Percentiles rank a stretch among this genome's conserved stretches.
Conservation (phyloP, 2,888 invertebrate species). For the Eudasyphora cyanicolor region DNA sequence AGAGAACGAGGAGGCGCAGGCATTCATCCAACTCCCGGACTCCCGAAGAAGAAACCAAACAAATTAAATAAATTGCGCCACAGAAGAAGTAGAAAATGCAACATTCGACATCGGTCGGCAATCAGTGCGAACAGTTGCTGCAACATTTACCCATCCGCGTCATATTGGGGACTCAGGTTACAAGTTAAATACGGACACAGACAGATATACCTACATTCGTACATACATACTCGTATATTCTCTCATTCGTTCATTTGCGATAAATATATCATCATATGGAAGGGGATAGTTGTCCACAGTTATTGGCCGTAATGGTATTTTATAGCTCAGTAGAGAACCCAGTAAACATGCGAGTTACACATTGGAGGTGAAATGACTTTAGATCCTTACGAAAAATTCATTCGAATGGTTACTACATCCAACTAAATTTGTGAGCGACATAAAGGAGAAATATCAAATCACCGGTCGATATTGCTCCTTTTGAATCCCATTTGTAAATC, state of each 20-base stretch:
- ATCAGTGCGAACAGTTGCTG: slow-evolving; percentile 2
- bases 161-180: neutral
- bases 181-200: slow-evolving; percentile 14
- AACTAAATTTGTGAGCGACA: no score
- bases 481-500: no score
- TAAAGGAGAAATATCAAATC: no score
- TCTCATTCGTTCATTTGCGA: neutral
- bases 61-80: slow-evolving; percentile 19
- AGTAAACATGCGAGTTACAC: no score
- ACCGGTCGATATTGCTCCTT: no score
- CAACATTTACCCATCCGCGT: neutral
- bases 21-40: neutral
- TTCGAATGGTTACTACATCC: no score
- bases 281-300: neutral
- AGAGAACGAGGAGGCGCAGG: neutral
- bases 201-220: no score
- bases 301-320: slow-evolving; percentile 1
- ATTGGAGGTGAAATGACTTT: neutral
- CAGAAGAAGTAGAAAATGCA: neutral
- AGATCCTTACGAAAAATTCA: no score
- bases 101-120: neutral
- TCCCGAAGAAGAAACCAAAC: slow-evolving; percentile 9
- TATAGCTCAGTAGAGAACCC: neutral
- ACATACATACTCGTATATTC: neutral
- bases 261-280: neutral